Evolutionary conservation across 2,113 vertebrate genomes (phyloP), one percentile per base, ranked within the genome.

Genomic region (Heterotilapia buettikoferi): DNA sequence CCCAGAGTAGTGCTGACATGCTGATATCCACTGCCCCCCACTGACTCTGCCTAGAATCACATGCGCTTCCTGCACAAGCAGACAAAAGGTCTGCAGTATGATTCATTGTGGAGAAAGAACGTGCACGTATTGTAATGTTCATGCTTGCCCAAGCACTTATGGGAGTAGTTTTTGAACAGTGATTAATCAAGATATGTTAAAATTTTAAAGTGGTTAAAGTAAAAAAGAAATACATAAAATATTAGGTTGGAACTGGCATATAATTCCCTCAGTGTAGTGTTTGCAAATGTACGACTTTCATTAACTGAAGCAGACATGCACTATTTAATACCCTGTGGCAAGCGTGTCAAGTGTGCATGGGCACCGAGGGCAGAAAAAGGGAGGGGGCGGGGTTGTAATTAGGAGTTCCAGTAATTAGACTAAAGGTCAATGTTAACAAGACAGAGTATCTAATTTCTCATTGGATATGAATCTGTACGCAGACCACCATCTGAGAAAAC

Each of bases 381-480:
- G 40, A 45, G 16, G 52, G 19, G 24, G 12, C 16, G 8, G 66
- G 90, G 79, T 84, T 36, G 21, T 87, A 93, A 93, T 91, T 92
- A 90, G 90, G 90, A 90, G 86, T 90, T 88, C 82, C 52, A 85
- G 81, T 95, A 95, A 95, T 96, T 94, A 92, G 83, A 86, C 61
- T 87, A 91, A 94, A 96, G 94, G 94, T 94, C 90, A 40, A 19
- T 90, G 92, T 94, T 96, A 95, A 95, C 91, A 92, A 94, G 94
- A 92, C 86, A 66, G 71, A 89, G 88, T 90, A 89, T 89, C 78
- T 89, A 89, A 95, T 95, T 95, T 90, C 88, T 89, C 24, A 83
- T 53, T 82, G 73, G 84, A 94, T 93, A 93, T 90, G 31, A 92
- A 93, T 91, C 92, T 73, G 50, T 85, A 84, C 84, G 61, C 29